Evolutionary conservation across 2,888 invertebrate species (phyloP).

Genomic region (Lasioglossum pauxillum): DNA sequence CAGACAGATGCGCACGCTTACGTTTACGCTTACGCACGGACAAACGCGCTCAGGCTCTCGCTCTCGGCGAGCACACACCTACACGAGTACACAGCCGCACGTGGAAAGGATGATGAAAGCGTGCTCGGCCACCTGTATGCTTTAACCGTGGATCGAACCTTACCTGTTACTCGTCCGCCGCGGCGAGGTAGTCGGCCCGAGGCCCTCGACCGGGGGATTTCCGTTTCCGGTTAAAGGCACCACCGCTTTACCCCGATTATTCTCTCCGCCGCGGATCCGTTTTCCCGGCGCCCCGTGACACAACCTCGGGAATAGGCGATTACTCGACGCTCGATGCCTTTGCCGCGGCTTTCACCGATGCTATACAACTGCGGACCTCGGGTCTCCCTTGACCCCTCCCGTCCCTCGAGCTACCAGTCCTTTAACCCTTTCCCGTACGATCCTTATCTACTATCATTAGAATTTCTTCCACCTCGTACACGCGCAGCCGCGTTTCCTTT

Average conservation of each 20-base stretch:
- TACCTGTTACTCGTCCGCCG: conserved; percentile 83
- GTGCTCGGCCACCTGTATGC: conserved; percentile 84
- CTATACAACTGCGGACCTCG: background rate
- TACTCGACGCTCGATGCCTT: conserved; percentile 4
- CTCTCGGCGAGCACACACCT: conserved; percentile 20
- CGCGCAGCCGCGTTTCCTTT: background rate
- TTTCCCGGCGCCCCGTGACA: conserved; percentile 17
- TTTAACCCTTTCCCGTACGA: background rate
- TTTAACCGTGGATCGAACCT: conserved; percentile 82
- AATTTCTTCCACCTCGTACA: background rate
- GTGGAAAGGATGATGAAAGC: conserved; percentile 70
- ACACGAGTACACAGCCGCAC: conserved; percentile 53
- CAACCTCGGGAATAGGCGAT: conserved; percentile 1
- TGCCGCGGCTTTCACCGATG: background rate
- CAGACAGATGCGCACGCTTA: conserved; percentile 40
- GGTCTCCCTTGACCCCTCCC: background rate
- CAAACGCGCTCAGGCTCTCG: conserved; percentile 37
- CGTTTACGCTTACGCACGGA: conserved; percentile 38
- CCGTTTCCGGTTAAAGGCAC: conserved; percentile 76
- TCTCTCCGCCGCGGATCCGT: conserved; percentile 51
- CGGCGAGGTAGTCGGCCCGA: conserved; percentile 66
- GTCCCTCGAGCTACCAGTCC: background rate
- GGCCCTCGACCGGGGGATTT: conserved; percentile 72
- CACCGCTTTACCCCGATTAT: conserved; percentile 65
- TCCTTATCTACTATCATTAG: background rate